Evolutionary conservation across 2,888 invertebrate genomes (phyloP).

Genomic region (Agrilus mali): DNA sequence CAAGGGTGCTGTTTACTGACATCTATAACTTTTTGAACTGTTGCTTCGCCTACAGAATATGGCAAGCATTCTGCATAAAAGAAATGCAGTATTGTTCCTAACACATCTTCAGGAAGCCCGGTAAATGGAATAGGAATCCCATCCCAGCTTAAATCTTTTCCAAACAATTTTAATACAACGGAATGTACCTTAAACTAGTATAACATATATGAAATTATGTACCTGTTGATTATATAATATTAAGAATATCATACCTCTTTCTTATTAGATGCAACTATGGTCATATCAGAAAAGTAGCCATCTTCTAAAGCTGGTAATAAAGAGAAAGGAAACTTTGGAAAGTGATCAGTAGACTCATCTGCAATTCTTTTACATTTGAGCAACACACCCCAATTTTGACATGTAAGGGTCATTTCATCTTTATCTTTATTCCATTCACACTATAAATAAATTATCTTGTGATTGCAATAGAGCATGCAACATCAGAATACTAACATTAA

Average conservation of each 20-base stretch:
- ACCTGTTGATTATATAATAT: not conserved
- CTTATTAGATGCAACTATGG: constrained; percentile 37
- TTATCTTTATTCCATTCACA: constrained; percentile 32
- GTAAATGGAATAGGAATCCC: constrained; percentile 41
- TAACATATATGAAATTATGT: constrained; percentile 11
- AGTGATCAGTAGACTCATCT: constrained; percentile 33
- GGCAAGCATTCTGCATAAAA: constrained; percentile 53
- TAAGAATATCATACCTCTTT: constrained; percentile 21
- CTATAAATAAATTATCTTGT: constrained; percentile 11
- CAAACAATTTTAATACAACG: constrained; percentile 42
- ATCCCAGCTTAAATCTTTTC: constrained; percentile 43
- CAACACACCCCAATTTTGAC: constrained; percentile 49
- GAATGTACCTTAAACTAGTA: constrained; percentile 41
- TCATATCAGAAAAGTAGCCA: constrained; percentile 50
- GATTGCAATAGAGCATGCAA: not conserved
- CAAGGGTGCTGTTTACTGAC: constrained; percentile 41
- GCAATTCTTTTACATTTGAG: constrained; percentile 43
- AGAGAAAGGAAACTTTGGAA: constrained; percentile 44
- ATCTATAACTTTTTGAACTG: constrained; percentile 43
- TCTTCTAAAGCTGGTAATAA: constrained; percentile 51
- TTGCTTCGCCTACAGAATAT: constrained; percentile 41
- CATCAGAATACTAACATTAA: constrained; percentile 30
- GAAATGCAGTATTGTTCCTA: constrained; percentile 48
- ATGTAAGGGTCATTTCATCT: constrained; percentile 42
- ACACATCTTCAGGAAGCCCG: constrained; percentile 46